Base-by-base conservation (phyloP, 2,888 invertebrate species). In the Dascillus cervinus region DNA sequence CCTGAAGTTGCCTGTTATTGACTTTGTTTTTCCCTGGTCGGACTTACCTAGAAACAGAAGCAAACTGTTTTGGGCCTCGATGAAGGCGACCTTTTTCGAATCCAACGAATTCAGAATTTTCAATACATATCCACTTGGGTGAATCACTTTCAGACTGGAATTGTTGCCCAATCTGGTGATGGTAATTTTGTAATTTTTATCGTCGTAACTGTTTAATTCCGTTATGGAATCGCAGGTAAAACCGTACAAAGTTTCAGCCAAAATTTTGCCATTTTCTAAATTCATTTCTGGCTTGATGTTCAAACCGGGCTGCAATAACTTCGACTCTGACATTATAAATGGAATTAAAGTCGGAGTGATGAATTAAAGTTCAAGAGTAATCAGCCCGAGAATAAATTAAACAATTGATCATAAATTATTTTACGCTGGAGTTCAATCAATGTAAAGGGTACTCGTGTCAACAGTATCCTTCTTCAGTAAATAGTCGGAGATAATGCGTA, bases 71-170 rank as follows among this genome's bases (percentile, higher is more conserved):
- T 89, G 88, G 0, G 79, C 87, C 35, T 85, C 82, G 4, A 88
- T 70, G 11, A 80, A 69, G 1, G 61, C 60, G 0, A 67, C 57
- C 25, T 83, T 79, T 50, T 74, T 69, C 0, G 91, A 85, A 60
- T 91, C 89, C 56, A 84, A 65, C 0, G 82, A 75, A 64, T 92
- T 92, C 47, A 87, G 70, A 26, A 92, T 75, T 70, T 92, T 92
- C 34, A 92, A 62, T 11, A 87, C 79, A 53, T 84, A 86, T 0
- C 83, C 84, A 44, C 77, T 58, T 0, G 71, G 65, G 39, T 69
- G 69, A 40, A 72, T 67, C 3, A 64, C 55, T 0, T 69, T 64
- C 36, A 77, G 72, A 0, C 76, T 29, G 11, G 41, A 73, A 59
- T 81, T 82, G 54, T 72, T 70, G 36, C 72, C 67, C 37, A 70